Percentiles rank a stretch among this genome's conserved stretches.
phyloP scores from a whole-genome alignment of 2,797 vertebrate species.

The Rhinogobio ventralis region DNA sequence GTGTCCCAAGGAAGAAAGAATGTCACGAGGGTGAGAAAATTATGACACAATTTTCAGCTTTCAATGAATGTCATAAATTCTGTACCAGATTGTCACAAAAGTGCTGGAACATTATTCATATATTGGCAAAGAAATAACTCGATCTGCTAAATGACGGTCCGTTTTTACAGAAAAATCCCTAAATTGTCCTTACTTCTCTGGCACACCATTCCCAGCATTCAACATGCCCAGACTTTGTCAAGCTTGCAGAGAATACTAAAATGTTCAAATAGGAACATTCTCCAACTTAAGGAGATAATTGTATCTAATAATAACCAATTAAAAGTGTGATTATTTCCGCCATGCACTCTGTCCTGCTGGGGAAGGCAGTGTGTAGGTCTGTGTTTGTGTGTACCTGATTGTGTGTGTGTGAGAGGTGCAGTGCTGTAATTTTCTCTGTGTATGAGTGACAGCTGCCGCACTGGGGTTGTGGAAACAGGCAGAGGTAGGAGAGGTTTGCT shows the following conservation, averaged over 20 bases:
- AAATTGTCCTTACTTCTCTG: not conserved
- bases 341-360: conserved; percentile 38
- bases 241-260: conserved; percentile 9
- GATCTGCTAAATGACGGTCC: not conserved
- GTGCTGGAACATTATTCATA: not conserved
- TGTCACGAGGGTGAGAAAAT: not conserved
- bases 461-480: conserved; percentile 47
- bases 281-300: conserved; percentile 37
- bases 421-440: conserved; percentile 52
- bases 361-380: conserved; percentile 41
- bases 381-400: conserved; percentile 39
- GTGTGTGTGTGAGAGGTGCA: conserved; percentile 52
- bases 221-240: not conserved
- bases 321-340: conserved; percentile 56
- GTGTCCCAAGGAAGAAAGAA: not conserved
- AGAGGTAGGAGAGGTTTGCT: conserved; percentile 51
- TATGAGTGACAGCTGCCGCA: conserved; percentile 36
- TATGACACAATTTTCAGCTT: not conserved
- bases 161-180: not conserved
- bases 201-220: not conserved
- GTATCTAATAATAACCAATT: conserved; percentile 50
- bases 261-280: conserved; percentile 19
- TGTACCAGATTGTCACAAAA: not conserved
- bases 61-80: not conserved
- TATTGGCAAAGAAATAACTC: not conserved